A percentile compares a stretch with the other conserved stretches of the same genome.
These are phyloP conservation scores for Tetragonula carbonaria DNA, from an alignment of 2,888 invertebrate species.

Conservation along the genomic window DNA sequence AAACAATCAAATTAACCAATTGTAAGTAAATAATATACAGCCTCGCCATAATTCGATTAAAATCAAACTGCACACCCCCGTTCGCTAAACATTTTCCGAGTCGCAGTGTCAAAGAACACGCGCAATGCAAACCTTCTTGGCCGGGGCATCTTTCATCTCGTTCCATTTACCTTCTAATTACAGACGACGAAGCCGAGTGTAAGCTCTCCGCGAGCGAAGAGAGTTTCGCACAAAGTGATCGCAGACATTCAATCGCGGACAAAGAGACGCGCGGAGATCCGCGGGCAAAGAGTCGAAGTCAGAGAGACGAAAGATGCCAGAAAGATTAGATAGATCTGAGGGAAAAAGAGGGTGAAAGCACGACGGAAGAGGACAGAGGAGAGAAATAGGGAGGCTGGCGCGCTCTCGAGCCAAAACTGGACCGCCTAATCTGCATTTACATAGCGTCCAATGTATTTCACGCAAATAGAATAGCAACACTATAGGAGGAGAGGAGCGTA, in stretches of 20 bases:
- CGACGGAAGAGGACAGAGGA: not conserved
- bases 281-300: constrained; percentile 1
- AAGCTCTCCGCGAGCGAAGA: not conserved
- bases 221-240: constrained; percentile 14
- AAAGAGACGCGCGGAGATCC: not conserved
- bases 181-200: not conserved
- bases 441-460: constrained; percentile 71
- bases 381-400: too few relatives aligned
- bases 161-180: not conserved
- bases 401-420: constrained; percentile 33
- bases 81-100: too few relatives aligned
- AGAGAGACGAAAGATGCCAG: constrained; percentile 56
- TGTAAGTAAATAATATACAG: too few relatives aligned
- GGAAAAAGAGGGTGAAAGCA: constrained; percentile 14
- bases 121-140: not conserved
- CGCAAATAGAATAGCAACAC: constrained; percentile 69
- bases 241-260: not conserved
- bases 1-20: too few relatives aligned
- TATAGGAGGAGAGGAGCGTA: constrained; percentile 20
- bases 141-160: not conserved
- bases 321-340: constrained; percentile 69
- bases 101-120: too few relatives aligned
- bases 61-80: too few relatives aligned
- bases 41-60: too few relatives aligned
- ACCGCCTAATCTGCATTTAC: constrained; percentile 76